Base-by-base conservation (phyloP, 2,888 invertebrate genomes). In the Copidosoma aretas region DNA sequence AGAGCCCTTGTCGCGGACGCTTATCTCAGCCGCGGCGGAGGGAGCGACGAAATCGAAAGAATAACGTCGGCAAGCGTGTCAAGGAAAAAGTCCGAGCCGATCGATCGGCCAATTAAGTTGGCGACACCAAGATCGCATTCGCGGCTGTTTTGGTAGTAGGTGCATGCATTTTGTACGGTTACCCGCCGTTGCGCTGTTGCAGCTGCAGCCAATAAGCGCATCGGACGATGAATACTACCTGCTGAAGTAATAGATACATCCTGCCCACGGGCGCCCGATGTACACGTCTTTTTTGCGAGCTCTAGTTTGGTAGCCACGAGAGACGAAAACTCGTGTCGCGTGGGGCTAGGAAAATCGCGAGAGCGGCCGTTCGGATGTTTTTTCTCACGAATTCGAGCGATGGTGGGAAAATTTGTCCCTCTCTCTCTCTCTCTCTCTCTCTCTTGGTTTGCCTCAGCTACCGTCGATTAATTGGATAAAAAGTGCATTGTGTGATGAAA, bases 11-110 rank as follows among this genome's bases (percentile, higher is more conserved):
- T 54, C 52, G 24, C 46, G 15, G 32, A 41, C 8, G n/a, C 22
- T 22, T n/a, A 39, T 41, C 25, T n/a, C n/a, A n/a, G n/a, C 8
- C 51, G 22, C 32, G 41, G 19, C 25, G 46, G 22, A 41, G 52
- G 25, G 25, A 32, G 32, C 49, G 25, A 41, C 43, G 41, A 67
- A 59, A 59, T 59, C 62, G 10, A 58, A n/a, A 10, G n/a, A 54
- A 52, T 19, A 22, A 63, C 21, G 10, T 39, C 39, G 12, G n/a
- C 24, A 63, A 67, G 43, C 46, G 67, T 63, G 67, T 67, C 67
- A 67, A 62, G 67, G 67, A 54, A 63, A 67, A 61, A 58, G 22
- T 14, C 46, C 10, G 19, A 60, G 54, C n/a, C 46, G 57, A 64
- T 22, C 51, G 57, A 51, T 57, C 49, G 39, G 49, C 49, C 63